A percentile compares a stretch with the other conserved stretches of the same genome.
Evolutionary conservation across 2,888 invertebrate genomes (phyloP).

Genomic region (Frankliniella fusca): DNA sequence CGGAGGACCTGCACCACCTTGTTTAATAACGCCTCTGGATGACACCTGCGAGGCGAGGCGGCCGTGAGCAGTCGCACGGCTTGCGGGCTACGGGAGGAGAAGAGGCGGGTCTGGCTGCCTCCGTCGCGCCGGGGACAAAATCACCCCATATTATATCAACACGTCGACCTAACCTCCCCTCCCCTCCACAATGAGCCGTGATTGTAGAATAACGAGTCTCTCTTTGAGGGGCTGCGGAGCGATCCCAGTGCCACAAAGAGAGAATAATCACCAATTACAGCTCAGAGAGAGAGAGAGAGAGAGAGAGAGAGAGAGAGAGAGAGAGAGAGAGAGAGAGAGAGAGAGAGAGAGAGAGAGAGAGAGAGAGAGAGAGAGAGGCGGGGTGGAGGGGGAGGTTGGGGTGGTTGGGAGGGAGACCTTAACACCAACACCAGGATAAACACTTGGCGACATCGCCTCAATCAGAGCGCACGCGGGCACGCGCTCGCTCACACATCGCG

Average conservation of each 20-base stretch:
- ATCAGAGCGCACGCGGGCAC: too few relatives aligned
- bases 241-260: slow-evolving; percentile 10
- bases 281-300: background rate
- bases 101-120: too few relatives aligned
- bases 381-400: background rate
- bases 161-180: background rate
- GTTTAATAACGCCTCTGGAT: too few relatives aligned
- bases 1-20: too few relatives aligned
- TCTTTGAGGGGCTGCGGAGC: slow-evolving; percentile 9
- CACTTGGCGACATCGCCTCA: background rate
- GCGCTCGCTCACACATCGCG: too few relatives aligned
- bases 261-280: slow-evolving; percentile 20
- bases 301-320: background rate
- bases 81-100: too few relatives aligned
- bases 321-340: background rate
- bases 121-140: too few relatives aligned
- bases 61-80: too few relatives aligned
- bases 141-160: too few relatives aligned
- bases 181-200: slow-evolving; percentile 26
- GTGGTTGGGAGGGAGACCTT: background rate
- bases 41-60: too few relatives aligned
- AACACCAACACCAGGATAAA: slow-evolving; percentile 20
- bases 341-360: background rate
- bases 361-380: background rate
- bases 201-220: slow-evolving; percentile 15